Conservation (phyloP, 23 tunicate genomes). For the Phallusia fumigata region DNA sequence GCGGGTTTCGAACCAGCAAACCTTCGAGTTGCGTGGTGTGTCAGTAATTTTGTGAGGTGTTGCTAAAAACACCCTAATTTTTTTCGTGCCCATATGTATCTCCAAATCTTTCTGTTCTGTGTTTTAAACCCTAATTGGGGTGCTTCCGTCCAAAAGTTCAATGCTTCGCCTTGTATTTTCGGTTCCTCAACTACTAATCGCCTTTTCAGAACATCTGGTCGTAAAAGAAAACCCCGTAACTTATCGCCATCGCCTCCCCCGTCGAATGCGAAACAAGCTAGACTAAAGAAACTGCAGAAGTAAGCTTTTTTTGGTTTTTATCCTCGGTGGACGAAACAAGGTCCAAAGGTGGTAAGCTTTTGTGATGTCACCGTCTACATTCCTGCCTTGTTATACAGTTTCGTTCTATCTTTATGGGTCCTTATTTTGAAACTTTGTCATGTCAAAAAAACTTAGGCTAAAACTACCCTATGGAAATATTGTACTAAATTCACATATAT, state of each 20-base stretch:
- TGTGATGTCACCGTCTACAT: not conserved
- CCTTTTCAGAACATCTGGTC: constrained; percentile 46
- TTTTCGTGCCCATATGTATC: too few species aligned
- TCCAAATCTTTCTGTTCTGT: too few species aligned
- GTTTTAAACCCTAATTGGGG: too few species aligned
- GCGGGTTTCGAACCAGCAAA: too few species aligned
- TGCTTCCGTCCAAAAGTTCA: too few species aligned
- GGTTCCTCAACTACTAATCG: not conserved
- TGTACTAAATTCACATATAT: too few species aligned
- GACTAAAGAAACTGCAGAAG: not conserved
- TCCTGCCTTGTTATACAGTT: not conserved
- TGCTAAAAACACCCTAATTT: too few species aligned
- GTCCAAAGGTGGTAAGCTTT: too few species aligned
- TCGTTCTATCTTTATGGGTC: not conserved
- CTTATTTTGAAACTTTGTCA: not conserved
- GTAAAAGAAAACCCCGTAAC: constrained; percentile 50
- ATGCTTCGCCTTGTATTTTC: too few species aligned
- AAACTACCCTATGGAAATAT: not conserved
- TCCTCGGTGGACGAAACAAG: not conserved
- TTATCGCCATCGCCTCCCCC: constrained; percentile 39
- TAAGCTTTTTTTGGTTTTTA: not conserved
- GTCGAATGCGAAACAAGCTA: constrained; percentile 12
- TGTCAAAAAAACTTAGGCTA: not conserved
- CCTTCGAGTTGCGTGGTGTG: too few species aligned
- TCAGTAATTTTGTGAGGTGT: too few species aligned